Evolutionary conservation across 2,888 invertebrate genomes (phyloP).

Genomic region (Lithosia quadra): DNA sequence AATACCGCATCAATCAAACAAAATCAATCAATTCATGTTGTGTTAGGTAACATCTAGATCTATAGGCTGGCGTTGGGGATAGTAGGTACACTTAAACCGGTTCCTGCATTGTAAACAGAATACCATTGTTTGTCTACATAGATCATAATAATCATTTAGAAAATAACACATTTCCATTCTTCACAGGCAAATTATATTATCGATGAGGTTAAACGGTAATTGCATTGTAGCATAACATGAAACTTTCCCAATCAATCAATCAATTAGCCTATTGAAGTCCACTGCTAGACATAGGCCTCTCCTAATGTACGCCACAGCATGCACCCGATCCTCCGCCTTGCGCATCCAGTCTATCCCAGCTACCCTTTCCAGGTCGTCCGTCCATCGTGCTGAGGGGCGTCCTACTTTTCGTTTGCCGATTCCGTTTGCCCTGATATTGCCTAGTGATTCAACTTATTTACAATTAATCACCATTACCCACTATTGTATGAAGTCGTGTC

Average conservation of each 20-base stretch:
- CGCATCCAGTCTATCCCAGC: too few relatives aligned
- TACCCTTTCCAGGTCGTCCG: too few relatives aligned
- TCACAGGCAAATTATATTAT: not conserved
- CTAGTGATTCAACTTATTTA: not conserved
- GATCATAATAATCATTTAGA: not conserved
- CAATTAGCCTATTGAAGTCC: too few relatives aligned
- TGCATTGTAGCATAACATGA: not conserved
- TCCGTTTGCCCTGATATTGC: not conserved
- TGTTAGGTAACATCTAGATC: not conserved
- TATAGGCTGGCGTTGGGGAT: too few relatives aligned
- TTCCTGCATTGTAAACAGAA: too few relatives aligned
- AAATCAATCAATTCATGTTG: not conserved
- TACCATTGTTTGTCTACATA: not conserved
- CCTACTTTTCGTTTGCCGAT: too few relatives aligned
- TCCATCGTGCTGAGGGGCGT: too few relatives aligned
- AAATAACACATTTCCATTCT: not conserved
- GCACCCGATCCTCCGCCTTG: too few relatives aligned
- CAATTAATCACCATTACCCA: slow-evolving; percentile 1
- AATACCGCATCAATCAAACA: not conserved
- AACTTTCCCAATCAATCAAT: too few relatives aligned
- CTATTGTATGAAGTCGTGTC: not conserved
- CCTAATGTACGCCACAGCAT: too few relatives aligned
- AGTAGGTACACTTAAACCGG: too few relatives aligned
- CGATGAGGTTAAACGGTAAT: not conserved
- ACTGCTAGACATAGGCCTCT: too few relatives aligned